Evolutionary conservation across 2,888 invertebrate species (phyloP), one percentile per base, ranked within the genome.

Genomic region (Limnephilus auricula): DNA sequence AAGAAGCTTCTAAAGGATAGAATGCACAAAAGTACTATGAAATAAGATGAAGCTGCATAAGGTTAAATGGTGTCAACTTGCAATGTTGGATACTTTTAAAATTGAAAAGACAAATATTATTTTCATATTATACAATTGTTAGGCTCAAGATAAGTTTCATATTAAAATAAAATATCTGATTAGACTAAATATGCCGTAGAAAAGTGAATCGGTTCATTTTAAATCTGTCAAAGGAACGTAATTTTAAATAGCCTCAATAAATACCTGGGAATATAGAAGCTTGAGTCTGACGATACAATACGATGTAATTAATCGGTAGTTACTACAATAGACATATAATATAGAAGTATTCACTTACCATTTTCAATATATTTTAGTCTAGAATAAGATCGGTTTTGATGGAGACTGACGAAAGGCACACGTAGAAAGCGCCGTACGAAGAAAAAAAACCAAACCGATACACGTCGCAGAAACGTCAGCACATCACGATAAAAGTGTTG

Each of bases 381-480:
- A 50, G 78, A 89, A 83, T 89, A 85, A 34, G 80, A 87, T 80
- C 65, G 84, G n/a, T 40, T 84, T 79, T 65, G 45, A 30, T 65
- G 25, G 89, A 89, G 65, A 89, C 91, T 89, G 89, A 89, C 79
- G 78, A 91, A 91, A 86, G 91, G 84, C 85, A 91, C 91, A 91
- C 91, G 91, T 91, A 89, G 89, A 89, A 34, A 91, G 79, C 84
- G 84, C 79, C 40, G 31, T n/a, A 65, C 30, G 40, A 90, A 85
- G 90, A 90, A 88, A 79, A 79, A 65, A 50, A 78, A 32, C 50
- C 45, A 91, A 89, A 90, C 89, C 83, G 92, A 79, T 92, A 92
- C 92, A 92, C 92, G 92, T 92, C 90, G 92, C 90, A 78, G 78
- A 92, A 92, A 92, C 92, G 92, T 92, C 92, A 92, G 65, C 92